Conservation (phyloP, 2,888 invertebrate species). For the Megastigmus dorsalis region DNA sequence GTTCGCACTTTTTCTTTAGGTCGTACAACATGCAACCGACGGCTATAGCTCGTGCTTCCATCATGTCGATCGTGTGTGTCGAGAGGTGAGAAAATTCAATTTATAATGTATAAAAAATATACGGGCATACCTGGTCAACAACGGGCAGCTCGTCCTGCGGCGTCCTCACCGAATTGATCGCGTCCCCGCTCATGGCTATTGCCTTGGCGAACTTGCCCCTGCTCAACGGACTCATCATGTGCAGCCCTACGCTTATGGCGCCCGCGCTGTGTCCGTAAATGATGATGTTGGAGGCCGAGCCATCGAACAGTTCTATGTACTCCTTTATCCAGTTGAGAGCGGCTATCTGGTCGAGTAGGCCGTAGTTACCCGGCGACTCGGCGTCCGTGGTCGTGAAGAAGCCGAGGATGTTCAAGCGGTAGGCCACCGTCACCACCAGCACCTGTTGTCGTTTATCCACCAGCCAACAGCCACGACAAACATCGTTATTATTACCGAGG, state of each 20-base stretch:
- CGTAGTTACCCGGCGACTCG: slow-evolving; percentile 87
- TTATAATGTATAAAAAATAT: too few species aligned
- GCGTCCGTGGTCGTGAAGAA: slow-evolving; percentile 87
- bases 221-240: slow-evolving; percentile 78
- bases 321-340: slow-evolving; percentile 86
- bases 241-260: slow-evolving; percentile 85
- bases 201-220: slow-evolving; percentile 82
- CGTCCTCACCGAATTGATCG: slow-evolving; percentile 80
- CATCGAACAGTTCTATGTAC: slow-evolving; percentile 85
- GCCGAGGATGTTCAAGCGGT: slow-evolving; percentile 88
- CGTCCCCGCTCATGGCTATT: slow-evolving; percentile 88
- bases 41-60: too few species aligned
- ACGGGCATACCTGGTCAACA: slow-evolving; percentile 76
- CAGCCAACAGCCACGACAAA: too few species aligned
- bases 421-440: slow-evolving; percentile 86
- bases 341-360: slow-evolving; percentile 88
- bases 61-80: too few species aligned
- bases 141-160: slow-evolving; percentile 79
- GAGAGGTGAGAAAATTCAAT: too few species aligned
- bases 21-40: too few species aligned
- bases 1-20: too few species aligned
- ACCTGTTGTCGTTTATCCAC: slow-evolving; percentile 77
- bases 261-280: slow-evolving; percentile 89
- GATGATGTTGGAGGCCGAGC: slow-evolving; percentile 84
- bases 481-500: too few species aligned